Conservation (phyloP, 2,113 vertebrate genomes). For the Aramus guarauna region DNA sequence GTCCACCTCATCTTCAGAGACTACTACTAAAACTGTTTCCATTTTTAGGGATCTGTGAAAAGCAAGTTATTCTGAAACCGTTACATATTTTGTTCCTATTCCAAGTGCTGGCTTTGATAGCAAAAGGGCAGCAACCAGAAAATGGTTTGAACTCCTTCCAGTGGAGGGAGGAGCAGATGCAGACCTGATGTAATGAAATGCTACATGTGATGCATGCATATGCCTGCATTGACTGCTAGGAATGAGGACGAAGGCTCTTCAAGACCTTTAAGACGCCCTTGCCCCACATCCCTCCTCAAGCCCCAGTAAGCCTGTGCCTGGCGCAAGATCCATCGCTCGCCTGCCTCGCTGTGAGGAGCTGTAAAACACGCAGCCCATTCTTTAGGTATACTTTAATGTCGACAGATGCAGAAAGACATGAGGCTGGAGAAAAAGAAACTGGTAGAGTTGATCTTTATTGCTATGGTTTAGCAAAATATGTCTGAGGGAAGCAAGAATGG, state of each 20-base stretch:
- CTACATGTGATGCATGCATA: not conserved
- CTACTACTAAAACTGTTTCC: not conserved
- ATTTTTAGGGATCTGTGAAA: conserved; percentile 15
- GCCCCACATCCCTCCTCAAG: not conserved
- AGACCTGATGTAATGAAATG: not conserved
- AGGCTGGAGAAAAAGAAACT: not conserved
- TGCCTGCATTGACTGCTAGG: not conserved
- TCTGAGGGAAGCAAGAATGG: conserved; percentile 44
- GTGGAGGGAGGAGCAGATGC: not conserved
- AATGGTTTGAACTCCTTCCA: conserved; percentile 15
- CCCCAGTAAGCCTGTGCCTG: not conserved
- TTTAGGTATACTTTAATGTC: not conserved
- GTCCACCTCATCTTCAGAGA: not conserved
- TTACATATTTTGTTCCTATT: conserved; percentile 7
- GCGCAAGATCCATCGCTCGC: not conserved
- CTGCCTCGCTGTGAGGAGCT: not conserved
- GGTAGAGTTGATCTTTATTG: conserved; percentile 43
- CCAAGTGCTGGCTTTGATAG: not conserved
- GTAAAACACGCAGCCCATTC: not conserved
- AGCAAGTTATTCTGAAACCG: not conserved
- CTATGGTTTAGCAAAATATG: conserved; percentile 13
- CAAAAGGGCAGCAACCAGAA: conserved; percentile 22
- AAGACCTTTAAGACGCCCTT: not conserved
- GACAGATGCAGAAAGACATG: conserved; percentile 1
- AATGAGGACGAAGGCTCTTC: not conserved